A percentile compares a stretch with the other conserved stretches of the same genome.
phyloP scores from a whole-genome alignment of 2,888 invertebrate species.

The Vesta saturnalis region DNA sequence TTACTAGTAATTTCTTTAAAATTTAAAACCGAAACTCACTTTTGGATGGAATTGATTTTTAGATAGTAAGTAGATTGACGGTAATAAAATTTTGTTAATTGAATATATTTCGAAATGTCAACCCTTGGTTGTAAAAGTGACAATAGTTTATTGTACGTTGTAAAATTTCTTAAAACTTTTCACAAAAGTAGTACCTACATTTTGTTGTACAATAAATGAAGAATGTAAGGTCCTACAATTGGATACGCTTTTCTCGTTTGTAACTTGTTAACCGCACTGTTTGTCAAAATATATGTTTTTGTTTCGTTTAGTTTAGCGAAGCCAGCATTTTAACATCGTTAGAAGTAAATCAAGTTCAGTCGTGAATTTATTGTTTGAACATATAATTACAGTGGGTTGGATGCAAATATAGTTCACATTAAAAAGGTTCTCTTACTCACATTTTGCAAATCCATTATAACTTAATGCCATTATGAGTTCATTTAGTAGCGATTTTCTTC shows the following conservation, averaged over 20 bases:
- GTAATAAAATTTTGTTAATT: not conserved
- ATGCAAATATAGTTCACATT: too few relatives aligned
- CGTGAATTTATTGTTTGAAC: too few relatives aligned
- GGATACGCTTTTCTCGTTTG: not conserved
- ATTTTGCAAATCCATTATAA: too few relatives aligned
- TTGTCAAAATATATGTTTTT: constrained; percentile 8
- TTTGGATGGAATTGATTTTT: not conserved
- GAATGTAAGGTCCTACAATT: constrained; percentile 7
- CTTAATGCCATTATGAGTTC: too few relatives aligned
- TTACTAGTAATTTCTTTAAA: not conserved
- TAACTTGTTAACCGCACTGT: not conserved
- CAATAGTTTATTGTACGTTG: constrained; percentile 12
- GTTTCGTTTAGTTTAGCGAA: constrained; percentile 20
- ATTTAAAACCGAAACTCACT: not conserved
- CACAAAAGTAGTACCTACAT: not conserved
- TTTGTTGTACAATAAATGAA: constrained; percentile 13
- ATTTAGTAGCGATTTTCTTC: too few relatives aligned
- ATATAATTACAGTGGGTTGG: too few relatives aligned
- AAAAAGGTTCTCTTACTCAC: too few relatives aligned
- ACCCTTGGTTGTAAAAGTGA: constrained; percentile 16
- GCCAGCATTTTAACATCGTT: too few relatives aligned
- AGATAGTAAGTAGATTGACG: not conserved
- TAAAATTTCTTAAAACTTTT: constrained; percentile 11
- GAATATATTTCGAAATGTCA: not conserved
- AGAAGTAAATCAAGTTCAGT: too few relatives aligned